Evolutionary conservation across 2,797 vertebrate genomes (phyloP).

Genomic region (Amphiprion clarkii): DNA sequence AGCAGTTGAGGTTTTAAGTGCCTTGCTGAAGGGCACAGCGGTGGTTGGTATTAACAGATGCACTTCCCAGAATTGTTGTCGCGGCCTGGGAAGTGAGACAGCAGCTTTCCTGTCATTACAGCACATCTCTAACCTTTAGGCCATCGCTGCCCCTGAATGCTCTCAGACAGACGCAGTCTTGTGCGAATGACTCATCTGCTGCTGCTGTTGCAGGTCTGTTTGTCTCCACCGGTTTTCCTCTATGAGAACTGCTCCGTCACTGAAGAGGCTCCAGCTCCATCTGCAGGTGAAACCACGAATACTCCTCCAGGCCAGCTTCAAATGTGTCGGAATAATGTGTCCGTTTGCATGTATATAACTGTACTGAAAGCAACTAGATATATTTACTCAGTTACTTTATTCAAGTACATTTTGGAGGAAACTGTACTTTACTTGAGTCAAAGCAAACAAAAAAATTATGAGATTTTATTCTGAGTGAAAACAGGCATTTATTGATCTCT

Average conservation of each 20-base stretch:
- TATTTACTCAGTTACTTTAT: too few species aligned
- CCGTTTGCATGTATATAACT: not conserved
- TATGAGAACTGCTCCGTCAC: constrained; percentile 91
- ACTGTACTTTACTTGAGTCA: too few species aligned
- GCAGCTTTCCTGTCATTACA: constrained; percentile 27
- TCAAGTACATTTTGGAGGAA: too few species aligned
- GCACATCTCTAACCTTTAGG: constrained; percentile 33
- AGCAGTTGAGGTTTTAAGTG: not conserved
- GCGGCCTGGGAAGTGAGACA: constrained; percentile 10
- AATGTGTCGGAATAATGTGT: not conserved
- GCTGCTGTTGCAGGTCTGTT: constrained; percentile 81
- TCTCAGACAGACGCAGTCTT: constrained; percentile 24
- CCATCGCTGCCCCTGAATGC: not conserved
- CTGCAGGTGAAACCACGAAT: constrained; percentile 66
- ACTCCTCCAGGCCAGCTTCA: not conserved
- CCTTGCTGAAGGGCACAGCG: constrained; percentile 10
- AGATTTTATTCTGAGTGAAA: not conserved
- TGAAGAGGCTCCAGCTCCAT: constrained; percentile 60
- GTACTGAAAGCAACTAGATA: too few species aligned
- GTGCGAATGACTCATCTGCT: constrained; percentile 71
- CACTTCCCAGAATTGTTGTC: constrained; percentile 26
- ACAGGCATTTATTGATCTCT: not conserved
- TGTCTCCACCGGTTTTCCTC: constrained; percentile 76
- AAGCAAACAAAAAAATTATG: not conserved
- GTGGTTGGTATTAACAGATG: not conserved